Conservation (phyloP, 2,888 invertebrate species). For the Macaria liturata region DNA sequence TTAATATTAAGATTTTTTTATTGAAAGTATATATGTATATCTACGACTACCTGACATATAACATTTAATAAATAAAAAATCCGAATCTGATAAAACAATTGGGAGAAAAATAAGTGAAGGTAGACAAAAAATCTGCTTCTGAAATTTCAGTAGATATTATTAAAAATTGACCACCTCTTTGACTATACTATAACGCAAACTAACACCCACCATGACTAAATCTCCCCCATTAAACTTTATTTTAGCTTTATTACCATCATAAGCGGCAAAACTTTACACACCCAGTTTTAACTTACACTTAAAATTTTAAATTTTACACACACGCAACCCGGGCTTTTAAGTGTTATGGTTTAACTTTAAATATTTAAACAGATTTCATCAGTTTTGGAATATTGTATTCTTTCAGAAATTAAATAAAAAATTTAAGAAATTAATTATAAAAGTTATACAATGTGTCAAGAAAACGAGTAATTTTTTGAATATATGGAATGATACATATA, state of each 20-base stretch:
- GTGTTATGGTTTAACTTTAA: constrained; percentile 15
- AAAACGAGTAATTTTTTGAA: no score
- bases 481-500: no score
- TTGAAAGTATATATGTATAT: no score
- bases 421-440: no score
- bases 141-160: no score
- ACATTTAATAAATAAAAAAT: no score
- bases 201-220: constrained; percentile 35
- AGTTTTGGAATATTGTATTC: background rate
- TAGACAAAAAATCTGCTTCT: no score
- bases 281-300: constrained; percentile 12
- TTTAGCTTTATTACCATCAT: constrained; percentile 28
- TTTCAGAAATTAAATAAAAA: background rate
- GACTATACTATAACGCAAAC: constrained; percentile 19
- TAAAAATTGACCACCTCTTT: background rate
- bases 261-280: constrained; percentile 10
- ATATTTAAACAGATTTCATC: constrained; percentile 10
- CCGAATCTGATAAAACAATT: no score
- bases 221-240: constrained; percentile 42
- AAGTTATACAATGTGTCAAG: no score
- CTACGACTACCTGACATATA: no score
- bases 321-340: constrained; percentile 14
- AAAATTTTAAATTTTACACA: constrained; percentile 16
- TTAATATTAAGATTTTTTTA: no score
- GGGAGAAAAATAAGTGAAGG: no score